These are phyloP conservation scores for Nylanderia fulva DNA, from an alignment of 1,140 invertebrate species.

Conservation along the genomic window DNA sequence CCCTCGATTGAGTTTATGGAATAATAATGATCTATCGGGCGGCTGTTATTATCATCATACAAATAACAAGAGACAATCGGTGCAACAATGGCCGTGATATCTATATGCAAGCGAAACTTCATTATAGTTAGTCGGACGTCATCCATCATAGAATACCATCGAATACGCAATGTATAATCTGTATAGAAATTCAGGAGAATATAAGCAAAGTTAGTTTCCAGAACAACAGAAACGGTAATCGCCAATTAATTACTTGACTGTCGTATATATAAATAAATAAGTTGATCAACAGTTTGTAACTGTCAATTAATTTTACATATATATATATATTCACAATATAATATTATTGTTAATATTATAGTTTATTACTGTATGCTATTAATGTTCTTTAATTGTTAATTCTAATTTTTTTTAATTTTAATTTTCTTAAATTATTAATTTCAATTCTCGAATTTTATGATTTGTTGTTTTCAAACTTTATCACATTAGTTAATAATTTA, in stretches of 20 bases:
- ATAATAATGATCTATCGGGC: slow-evolving; percentile 48
- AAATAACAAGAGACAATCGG: slow-evolving; percentile 54
- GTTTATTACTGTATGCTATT: neutral
- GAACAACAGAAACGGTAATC: neutral
- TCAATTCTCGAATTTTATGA: neutral
- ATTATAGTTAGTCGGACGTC: slow-evolving; percentile 4
- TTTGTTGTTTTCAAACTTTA: neutral
- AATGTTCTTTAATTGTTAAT: neutral
- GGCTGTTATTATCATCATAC: slow-evolving; percentile 50
- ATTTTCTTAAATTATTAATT: neutral
- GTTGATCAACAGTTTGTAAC: neutral
- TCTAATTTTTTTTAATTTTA: neutral
- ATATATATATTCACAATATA: neutral
- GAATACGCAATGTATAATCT: slow-evolving; percentile 10
- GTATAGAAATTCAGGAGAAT: neutral
- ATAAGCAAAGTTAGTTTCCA: neutral
- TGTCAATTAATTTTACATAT: neutral
- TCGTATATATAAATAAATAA: neutral
- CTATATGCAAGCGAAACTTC: slow-evolving; percentile 44
- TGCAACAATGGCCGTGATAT: slow-evolving; percentile 10
- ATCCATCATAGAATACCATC: slow-evolving; percentile 5
- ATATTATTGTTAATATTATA: neutral
- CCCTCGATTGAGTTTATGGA: slow-evolving; percentile 45
- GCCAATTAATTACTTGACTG: neutral
- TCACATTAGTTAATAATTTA: neutral